phyloP scores from a whole-genome alignment of 2,797 vertebrate species.

The Myotis planiceps region DNA sequence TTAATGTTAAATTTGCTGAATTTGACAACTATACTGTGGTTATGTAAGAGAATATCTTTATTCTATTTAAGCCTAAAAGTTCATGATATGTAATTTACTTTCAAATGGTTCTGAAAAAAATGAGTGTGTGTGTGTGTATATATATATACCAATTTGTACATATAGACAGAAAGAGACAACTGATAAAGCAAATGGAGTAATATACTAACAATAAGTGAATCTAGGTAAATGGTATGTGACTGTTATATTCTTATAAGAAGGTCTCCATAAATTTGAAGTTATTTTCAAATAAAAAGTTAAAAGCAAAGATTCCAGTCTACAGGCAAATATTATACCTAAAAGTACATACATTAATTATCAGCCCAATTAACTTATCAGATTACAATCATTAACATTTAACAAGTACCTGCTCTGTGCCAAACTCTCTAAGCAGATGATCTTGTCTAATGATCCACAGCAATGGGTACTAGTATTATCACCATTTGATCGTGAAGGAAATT shows the following conservation, averaged over 20 bases:
- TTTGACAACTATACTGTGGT: not conserved
- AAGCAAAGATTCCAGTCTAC: not conserved
- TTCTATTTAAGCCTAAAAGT: slow-evolving; percentile 1
- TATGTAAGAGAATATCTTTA: not conserved
- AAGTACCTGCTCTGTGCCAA: not conserved
- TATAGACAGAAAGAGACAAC: not conserved
- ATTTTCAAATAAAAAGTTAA: slow-evolving; percentile 50
- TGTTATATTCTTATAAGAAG: not conserved
- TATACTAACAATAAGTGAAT: not conserved
- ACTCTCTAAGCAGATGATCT: not conserved
- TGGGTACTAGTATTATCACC: not conserved
- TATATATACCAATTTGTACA: not conserved
- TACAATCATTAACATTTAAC: not conserved
- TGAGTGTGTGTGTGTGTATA: not conserved
- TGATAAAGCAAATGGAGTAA: not conserved
- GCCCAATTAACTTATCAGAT: not conserved
- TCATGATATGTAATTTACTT: not conserved
- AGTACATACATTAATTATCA: not conserved
- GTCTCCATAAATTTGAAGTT: slow-evolving; percentile 9
- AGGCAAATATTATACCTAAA: not conserved
- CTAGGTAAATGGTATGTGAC: not conserved
- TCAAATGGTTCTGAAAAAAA: not conserved
- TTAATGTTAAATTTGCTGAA: not conserved
- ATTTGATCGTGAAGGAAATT: not conserved
- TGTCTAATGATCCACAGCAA: not conserved